Evolutionary conservation across 2,888 invertebrate species (phyloP), one percentile per base, ranked within the genome.

Genomic region (Digitonthophagus gazella): DNA sequence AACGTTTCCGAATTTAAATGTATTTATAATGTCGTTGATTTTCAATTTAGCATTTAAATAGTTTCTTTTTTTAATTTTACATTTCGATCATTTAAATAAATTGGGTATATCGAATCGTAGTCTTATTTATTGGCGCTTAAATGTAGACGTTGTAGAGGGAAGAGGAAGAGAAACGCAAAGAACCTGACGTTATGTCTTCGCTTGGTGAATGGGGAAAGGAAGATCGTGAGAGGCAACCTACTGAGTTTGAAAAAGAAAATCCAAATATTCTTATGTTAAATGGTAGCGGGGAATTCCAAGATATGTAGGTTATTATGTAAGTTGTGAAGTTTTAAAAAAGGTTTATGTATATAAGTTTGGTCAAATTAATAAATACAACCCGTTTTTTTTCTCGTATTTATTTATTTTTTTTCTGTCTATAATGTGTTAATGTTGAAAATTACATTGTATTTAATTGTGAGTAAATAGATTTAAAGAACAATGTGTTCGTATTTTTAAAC

Each of bases 191-290:
- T 70, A 90, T 92, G 84, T 90, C 89, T n/a, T 87, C 88, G 66
- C 85, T 91, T 70, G 90, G 90, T 15, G 90, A 90, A 81, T 91
- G 90, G 91, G 90, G 90, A 11, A 89, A 90, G 80, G 87, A 89
- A 77, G 90, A 91, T 80, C 83, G 91, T 22, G 87, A 87, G 73
- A 81, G 91, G 73, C 89, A 90, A 76, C 91, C 92, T 4, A 91
- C 91, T 0, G 88, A 91, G 72, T 92, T 92, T 78, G 92, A 92
- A 82, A 89, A 88, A 78, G 91, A 92, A 79, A 92, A 92, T 83
- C 92, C 91, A 18, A 91, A 92, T 82, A 91, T 92, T 76, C 86
- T 92, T 55, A 84, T 92, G 86, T 81, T 92, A 64, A 90, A 91
- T 81, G 88, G 88, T 74, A 90, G 89, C 72, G 91, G 90, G 20